These are phyloP conservation scores for Asobara japonica DNA, from an alignment of 1,140 invertebrate genomes.

Conservation along the genomic window DNA sequence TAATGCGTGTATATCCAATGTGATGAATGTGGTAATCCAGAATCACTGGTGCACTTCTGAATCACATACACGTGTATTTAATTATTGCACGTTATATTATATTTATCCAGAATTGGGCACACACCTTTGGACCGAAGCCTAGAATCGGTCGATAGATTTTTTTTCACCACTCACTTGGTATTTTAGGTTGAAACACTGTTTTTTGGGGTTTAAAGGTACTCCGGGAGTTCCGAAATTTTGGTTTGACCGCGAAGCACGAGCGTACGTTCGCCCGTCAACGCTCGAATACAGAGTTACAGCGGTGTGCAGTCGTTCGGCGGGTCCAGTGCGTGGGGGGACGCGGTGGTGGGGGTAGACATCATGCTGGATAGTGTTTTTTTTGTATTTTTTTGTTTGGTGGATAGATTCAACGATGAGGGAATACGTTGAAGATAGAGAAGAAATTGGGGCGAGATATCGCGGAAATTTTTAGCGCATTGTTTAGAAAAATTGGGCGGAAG, in stretches of 20 bases:
- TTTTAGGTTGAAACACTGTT: neutral
- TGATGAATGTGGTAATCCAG: slow-evolving; percentile 7
- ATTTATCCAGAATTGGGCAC: slow-evolving; percentile 20
- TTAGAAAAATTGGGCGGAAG: too few species aligned
- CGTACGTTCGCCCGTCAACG: slow-evolving; percentile 36
- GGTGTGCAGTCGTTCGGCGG: slow-evolving; percentile 22
- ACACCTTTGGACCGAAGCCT: slow-evolving; percentile 38
- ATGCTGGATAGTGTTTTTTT: neutral
- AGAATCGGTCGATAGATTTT: slow-evolving; percentile 24
- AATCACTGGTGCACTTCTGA: slow-evolving; percentile 7
- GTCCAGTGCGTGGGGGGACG: slow-evolving; percentile 2
- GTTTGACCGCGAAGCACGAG: slow-evolving; percentile 3
- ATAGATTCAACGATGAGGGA: neutral
- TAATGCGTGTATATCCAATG: slow-evolving; percentile 4
- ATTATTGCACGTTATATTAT: neutral
- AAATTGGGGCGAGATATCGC: too few species aligned
- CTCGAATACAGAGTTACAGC: slow-evolving; percentile 32
- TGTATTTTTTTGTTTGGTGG: neutral
- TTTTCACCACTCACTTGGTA: neutral
- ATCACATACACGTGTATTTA: slow-evolving; percentile 30
- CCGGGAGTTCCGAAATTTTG: neutral
- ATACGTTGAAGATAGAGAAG: too few species aligned
- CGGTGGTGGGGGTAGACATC: neutral
- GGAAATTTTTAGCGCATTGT: too few species aligned
- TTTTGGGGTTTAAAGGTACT: neutral